Base-by-base conservation (phyloP, 2,113 vertebrate genomes). In the Neoarius graeffei region DNA sequence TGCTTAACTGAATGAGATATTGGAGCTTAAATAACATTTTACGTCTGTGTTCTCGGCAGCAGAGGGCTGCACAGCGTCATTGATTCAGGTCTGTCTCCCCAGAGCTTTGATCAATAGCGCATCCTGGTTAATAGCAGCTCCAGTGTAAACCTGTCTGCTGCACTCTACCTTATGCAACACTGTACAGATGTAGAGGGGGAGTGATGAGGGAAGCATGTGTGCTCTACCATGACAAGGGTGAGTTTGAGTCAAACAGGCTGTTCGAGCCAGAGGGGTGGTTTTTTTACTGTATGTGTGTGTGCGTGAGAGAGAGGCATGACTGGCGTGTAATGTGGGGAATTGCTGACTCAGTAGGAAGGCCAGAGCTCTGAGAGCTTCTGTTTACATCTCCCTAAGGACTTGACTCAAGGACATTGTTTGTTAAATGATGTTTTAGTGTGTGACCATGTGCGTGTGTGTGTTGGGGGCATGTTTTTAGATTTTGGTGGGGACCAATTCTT, bases 341-440 rank as follows among this genome's bases (percentile, higher is more conserved):
- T 88, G 87, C 87, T 88, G 87, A 88, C 82, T 85, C 87, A 88
- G 81, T 88, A 73, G 60, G 48, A 52, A 66, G 73, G 82, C 87
- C 23, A 57, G 59, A 69, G 69, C 50, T 30, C 48, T 77, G 20
- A 35, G 59, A 84, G 87, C 82, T 88, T 69, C 87, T 88, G 79
- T 88, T 88, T 84, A 48, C 54, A 80, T 88, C 73, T 69, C 82
- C 60, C 83, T 69, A 67, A 85, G 83, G 82, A 69, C 59, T 69
- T 30, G 11, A 52, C 52, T 69, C 73, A 88, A 85, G 87, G 87
- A 85, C 82, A 85, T 87, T 27, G 56, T 57, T 88, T 80, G 56
- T 77, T 62, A 50, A 86, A 86, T 82, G 7, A 25, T 54, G 54
- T 88, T 73, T 64, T 54, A 13, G 54, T 27, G 64, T 85, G 67